phyloP scores from a whole-genome alignment of 2,888 invertebrate genomes.

The Campaea margaritaria region DNA sequence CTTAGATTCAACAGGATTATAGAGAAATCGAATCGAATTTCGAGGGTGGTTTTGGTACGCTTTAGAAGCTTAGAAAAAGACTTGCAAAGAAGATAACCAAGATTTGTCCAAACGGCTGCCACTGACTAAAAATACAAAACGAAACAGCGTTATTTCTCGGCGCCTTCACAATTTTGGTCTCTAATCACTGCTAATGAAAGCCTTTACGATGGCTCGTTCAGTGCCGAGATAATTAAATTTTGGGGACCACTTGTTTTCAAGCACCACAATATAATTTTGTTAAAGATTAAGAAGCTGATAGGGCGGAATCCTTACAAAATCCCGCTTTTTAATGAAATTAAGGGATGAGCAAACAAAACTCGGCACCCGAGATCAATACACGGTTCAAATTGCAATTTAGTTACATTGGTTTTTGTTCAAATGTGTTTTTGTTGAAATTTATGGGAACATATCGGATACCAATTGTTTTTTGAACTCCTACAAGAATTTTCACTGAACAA shows the following conservation, averaged over 20 bases:
- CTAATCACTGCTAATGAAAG: slow-evolving; percentile 51
- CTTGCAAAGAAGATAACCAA: not conserved
- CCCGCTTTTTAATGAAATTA: slow-evolving; percentile 27
- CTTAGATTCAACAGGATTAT: too few species aligned
- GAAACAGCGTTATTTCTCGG: slow-evolving; percentile 40
- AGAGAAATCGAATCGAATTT: too few species aligned
- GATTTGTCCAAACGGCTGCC: slow-evolving; percentile 4
- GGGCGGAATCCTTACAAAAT: slow-evolving; percentile 25
- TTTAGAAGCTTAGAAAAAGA: not conserved
- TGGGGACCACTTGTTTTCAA: slow-evolving; percentile 50
- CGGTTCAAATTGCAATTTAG: slow-evolving; percentile 14
- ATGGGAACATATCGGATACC: too few species aligned
- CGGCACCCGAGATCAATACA: slow-evolving; percentile 11
- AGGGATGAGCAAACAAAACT: slow-evolving; percentile 27
- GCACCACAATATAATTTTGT: slow-evolving; percentile 46
- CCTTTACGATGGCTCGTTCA: slow-evolving; percentile 50
- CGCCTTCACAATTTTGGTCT: slow-evolving; percentile 47
- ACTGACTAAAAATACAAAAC: slow-evolving; percentile 28
- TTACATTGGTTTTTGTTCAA: not conserved
- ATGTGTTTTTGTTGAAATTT: not conserved
- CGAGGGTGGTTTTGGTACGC: too few species aligned
- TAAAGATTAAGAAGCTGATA: slow-evolving; percentile 49
- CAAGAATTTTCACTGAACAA: too few species aligned
- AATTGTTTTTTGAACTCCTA: too few species aligned
- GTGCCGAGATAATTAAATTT: slow-evolving; percentile 53